phyloP scores from a whole-genome alignment of 2,888 invertebrate genomes.

The Papilio gigon region DNA sequence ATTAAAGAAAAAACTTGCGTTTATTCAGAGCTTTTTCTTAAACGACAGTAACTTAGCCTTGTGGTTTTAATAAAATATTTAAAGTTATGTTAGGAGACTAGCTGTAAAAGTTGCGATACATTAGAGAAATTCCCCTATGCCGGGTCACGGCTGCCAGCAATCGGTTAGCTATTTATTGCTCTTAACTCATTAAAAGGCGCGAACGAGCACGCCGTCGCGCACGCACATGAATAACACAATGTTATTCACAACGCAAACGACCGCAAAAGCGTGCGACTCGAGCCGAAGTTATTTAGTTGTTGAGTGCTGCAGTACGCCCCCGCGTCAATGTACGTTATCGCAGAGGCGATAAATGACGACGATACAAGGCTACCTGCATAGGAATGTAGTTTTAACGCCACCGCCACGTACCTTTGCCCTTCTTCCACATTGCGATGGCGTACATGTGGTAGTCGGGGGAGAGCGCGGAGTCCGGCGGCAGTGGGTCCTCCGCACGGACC shows the following conservation, averaged over 20 bases:
- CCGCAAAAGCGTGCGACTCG: slow-evolving; percentile 57
- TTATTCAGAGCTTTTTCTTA: background rate
- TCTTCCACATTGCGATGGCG: slow-evolving; percentile 87
- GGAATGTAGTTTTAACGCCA: slow-evolving; percentile 46
- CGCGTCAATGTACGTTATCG: slow-evolving; percentile 56
- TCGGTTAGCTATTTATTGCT: slow-evolving; percentile 42
- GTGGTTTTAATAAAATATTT: background rate
- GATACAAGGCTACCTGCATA: slow-evolving; percentile 45
- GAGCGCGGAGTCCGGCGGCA: slow-evolving; percentile 73
- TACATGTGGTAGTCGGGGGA: slow-evolving; percentile 83
- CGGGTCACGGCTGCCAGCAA: slow-evolving; percentile 27
- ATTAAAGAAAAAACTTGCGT: slow-evolving; percentile 42
- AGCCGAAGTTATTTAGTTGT: slow-evolving; percentile 54
- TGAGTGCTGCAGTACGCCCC: slow-evolving; percentile 60
- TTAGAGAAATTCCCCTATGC: background rate
- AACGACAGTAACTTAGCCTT: background rate
- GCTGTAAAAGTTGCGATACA: slow-evolving; percentile 3
- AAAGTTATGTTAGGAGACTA: background rate
- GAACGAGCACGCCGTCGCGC: slow-evolving; percentile 46
- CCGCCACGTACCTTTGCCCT: slow-evolving; percentile 85
- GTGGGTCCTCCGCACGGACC: slow-evolving; percentile 78
- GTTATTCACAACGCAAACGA: slow-evolving; percentile 60
- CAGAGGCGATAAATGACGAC: slow-evolving; percentile 51
- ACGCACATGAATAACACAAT: slow-evolving; percentile 61
- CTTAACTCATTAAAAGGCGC: slow-evolving; percentile 43